Conservation (phyloP, 2,113 vertebrate genomes). For the Ibidorhyncha struthersii region DNA sequence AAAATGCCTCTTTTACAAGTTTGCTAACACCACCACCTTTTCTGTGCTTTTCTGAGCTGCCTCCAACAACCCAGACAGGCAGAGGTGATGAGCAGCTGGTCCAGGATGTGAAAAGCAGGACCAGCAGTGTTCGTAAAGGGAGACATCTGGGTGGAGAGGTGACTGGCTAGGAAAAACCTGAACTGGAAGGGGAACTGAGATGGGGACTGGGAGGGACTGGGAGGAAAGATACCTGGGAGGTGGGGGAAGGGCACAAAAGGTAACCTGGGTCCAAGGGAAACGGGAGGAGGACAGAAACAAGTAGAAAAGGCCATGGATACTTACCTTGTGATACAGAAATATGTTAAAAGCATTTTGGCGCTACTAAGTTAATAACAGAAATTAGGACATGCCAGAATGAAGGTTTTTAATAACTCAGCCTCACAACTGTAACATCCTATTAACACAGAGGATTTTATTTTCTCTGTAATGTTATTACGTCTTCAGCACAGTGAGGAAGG, state of each 20-base stretch:
- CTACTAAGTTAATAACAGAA: not conserved
- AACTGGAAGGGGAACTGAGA: not conserved
- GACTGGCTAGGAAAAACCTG: not conserved
- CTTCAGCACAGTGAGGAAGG: not conserved
- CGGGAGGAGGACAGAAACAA: not conserved
- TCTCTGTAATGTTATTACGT: not conserved
- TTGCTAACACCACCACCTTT: not conserved
- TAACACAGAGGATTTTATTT: not conserved
- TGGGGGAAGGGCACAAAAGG: not conserved
- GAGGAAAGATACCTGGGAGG: not conserved
- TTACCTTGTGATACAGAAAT: not conserved
- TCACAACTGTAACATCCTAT: not conserved
- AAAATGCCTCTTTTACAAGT: not conserved
- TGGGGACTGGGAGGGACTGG: not conserved
- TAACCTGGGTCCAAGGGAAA: not conserved
- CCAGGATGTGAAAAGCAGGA: not conserved
- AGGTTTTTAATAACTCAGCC: no score
- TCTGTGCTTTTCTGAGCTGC: not conserved
- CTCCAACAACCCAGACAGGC: not conserved
- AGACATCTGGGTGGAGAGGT: not conserved
- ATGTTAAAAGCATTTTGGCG: not conserved
- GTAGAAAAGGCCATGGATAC: not conserved
- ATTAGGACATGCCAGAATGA: not conserved
- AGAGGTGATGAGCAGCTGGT: not conserved
- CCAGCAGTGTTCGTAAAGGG: not conserved